phyloP scores from a whole-genome alignment of 2,888 invertebrate species.

The Brenthis ino region DNA sequence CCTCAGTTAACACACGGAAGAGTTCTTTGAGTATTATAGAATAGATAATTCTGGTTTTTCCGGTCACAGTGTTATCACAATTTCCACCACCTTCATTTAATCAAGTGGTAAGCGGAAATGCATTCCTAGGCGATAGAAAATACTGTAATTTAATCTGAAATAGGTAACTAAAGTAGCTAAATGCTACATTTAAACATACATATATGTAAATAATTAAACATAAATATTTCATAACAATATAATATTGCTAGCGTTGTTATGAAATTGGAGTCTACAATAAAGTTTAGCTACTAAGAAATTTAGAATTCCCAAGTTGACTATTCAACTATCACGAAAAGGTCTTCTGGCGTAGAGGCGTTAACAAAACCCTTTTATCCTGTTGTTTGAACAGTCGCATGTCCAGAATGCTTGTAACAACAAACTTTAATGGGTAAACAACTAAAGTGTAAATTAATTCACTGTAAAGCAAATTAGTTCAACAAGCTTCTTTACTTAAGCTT shows the following conservation, averaged over 20 bases:
- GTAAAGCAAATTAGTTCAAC: slow-evolving; percentile 13
- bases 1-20: no score
- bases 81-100: no score
- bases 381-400: slow-evolving; percentile 31
- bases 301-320: slow-evolving; percentile 19
- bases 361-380: slow-evolving; percentile 32
- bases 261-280: slow-evolving; percentile 3
- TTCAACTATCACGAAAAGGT: slow-evolving; percentile 23
- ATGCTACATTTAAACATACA: no score
- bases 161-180: no score
- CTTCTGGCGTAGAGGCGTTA: slow-evolving; percentile 24
- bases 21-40: no score
- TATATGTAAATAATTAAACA: not conserved
- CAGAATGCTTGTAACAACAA: slow-evolving; percentile 30
- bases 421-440: slow-evolving; percentile 28
- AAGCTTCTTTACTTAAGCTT: slow-evolving; percentile 1
- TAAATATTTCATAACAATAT: not conserved
- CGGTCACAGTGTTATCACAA: no score
- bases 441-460: slow-evolving; percentile 23
- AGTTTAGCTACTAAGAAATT: slow-evolving; percentile 13
- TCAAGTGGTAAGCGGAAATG: no score
- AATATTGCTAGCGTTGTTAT: slow-evolving; percentile 1
- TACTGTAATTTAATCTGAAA: no score
- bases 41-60: no score
- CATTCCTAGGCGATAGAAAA: no score